phyloP scores from a whole-genome alignment of 1,140 invertebrate genomes.

The Drosophila pandora region DNA sequence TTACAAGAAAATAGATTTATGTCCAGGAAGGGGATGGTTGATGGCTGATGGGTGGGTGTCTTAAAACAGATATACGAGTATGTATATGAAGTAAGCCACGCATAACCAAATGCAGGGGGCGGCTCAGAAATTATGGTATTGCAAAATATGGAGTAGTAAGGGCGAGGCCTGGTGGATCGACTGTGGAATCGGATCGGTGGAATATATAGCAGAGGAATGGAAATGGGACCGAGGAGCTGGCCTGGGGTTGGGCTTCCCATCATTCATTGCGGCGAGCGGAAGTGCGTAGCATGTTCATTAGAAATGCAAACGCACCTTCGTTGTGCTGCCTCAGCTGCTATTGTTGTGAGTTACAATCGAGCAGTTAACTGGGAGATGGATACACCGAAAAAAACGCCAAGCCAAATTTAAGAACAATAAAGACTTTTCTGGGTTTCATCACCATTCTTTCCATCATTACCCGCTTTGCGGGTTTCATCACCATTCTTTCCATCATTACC shows the following conservation, averaged over 20 bases:
- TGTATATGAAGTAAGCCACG: constrained; percentile 58
- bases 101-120: constrained; percentile 59
- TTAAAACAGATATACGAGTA: constrained; percentile 14
- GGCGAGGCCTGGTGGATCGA: constrained; percentile 43
- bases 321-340: constrained; percentile 11
- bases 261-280: constrained; percentile 76
- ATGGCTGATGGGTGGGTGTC: constrained; percentile 6
- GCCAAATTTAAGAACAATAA: background rate
- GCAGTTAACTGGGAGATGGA: constrained; percentile 35
- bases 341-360: constrained; percentile 53
- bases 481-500: background rate
- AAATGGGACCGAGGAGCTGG: constrained; percentile 14
- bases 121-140: constrained; percentile 69
- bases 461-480: background rate
- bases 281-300: constrained; percentile 82
- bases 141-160: constrained; percentile 75
- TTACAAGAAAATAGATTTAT: constrained; percentile 23
- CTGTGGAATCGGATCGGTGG: constrained; percentile 7
- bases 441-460: background rate
- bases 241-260: constrained; percentile 48
- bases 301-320: constrained; percentile 81
- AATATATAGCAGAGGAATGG: constrained; percentile 2
- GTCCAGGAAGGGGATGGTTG: constrained; percentile 22
- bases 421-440: background rate
- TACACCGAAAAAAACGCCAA: background rate